Conservation (phyloP, 2,797 vertebrate species). For the Argya squamiceps region DNA sequence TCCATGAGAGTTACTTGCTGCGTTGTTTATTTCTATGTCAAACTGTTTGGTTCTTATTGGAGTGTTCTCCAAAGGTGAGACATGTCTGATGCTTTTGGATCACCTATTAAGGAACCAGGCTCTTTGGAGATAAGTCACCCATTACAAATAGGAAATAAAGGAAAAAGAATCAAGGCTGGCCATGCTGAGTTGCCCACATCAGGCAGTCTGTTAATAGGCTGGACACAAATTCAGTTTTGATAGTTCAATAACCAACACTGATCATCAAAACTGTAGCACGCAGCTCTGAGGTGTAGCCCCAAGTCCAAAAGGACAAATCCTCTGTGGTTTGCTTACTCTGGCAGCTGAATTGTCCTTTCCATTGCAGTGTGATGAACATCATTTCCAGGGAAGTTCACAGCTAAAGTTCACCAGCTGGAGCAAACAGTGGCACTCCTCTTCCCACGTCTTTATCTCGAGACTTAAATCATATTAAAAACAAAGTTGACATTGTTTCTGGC, state of each 20-base stretch:
- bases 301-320: neutral
- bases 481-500: neutral
- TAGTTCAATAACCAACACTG: neutral
- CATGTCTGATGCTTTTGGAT: neutral
- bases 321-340: neutral
- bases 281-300: neutral
- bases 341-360: neutral
- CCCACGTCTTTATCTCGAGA: fast-evolving
- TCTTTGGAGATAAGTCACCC: neutral
- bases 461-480: neutral
- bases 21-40: neutral
- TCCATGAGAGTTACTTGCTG: neutral
- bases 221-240: neutral
- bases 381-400: neutral
- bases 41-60: neutral
- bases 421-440: neutral
- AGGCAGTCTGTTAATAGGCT: fast-evolving
- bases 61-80: neutral
- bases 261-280: neutral
- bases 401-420: neutral
- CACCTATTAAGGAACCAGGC: neutral
- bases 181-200: fast-evolving
- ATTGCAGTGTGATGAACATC: neutral
- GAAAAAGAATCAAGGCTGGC: neutral
- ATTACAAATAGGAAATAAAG: neutral